These are phyloP conservation scores for Rotaria socialis DNA, from an alignment of 2,888 invertebrate species.

Conservation along the genomic window DNA sequence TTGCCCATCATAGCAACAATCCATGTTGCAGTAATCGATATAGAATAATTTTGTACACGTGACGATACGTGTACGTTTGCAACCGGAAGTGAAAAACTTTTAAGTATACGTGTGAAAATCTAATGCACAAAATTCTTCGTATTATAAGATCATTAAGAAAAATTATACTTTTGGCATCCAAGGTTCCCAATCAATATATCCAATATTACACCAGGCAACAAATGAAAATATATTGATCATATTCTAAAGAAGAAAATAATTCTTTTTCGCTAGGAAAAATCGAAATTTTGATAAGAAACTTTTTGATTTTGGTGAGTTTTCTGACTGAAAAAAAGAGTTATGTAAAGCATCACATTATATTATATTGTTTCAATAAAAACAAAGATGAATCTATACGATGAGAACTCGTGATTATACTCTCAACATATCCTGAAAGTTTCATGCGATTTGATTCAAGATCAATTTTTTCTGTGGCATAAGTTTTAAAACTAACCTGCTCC, in stretches of 20 bases:
- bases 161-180: conserved; percentile 66
- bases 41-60: conserved; percentile 57
- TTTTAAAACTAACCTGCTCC: conserved; percentile 63
- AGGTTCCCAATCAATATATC: conserved; percentile 80
- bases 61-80: background rate
- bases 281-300: background rate
- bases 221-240: conserved; percentile 70
- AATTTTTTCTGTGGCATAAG: background rate
- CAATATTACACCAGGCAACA: conserved; percentile 71
- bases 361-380: no score
- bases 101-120: conserved; percentile 65
- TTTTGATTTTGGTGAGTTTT: no score
- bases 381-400: no score
- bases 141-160: background rate
- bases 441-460: no score
- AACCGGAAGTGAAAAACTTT: conserved; percentile 74
- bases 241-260: conserved; percentile 61
- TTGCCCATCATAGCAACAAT: conserved; percentile 66
- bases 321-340: no score
- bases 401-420: no score
- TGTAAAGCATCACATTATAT: no score
- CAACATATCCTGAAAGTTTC: no score
- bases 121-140: conserved; percentile 47
- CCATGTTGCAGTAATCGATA: conserved; percentile 63
- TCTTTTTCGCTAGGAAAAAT: background rate